These are phyloP conservation scores for Teleiodes luculella DNA, from an alignment of 2,888 invertebrate species.

Conservation along the genomic window DNA sequence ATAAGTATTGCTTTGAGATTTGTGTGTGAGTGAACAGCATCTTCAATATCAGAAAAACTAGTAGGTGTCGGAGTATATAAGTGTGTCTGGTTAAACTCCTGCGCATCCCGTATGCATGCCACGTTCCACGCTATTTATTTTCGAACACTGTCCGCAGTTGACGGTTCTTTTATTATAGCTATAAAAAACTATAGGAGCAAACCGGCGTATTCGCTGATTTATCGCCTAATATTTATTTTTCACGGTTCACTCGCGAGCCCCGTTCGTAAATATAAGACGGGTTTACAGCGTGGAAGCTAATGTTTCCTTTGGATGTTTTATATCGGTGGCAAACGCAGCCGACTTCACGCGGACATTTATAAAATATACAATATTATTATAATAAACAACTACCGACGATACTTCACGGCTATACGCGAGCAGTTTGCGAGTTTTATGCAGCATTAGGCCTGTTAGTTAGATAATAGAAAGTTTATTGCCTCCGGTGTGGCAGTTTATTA, in stretches of 20 bases:
- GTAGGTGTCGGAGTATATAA: too few species aligned
- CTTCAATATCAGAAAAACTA: too few species aligned
- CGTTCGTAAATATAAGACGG: constrained; percentile 55
- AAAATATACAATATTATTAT: constrained; percentile 35
- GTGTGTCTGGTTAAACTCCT: constrained; percentile 21
- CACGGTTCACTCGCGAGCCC: constrained; percentile 57
- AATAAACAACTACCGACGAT: constrained; percentile 34
- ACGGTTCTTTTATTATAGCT: constrained; percentile 75
- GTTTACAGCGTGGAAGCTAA: constrained; percentile 47
- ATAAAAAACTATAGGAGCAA: constrained; percentile 62
- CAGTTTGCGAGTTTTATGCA: constrained; percentile 47
- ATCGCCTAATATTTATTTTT: constrained; percentile 72
- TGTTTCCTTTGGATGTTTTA: constrained; percentile 38
- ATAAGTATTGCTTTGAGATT: too few species aligned
- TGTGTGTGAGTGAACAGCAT: too few species aligned
- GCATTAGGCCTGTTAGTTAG: constrained; percentile 45
- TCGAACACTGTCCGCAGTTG: constrained; percentile 61
- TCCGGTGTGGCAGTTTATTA: constrained; percentile 48
- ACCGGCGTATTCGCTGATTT: constrained; percentile 69
- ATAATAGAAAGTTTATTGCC: constrained; percentile 61
- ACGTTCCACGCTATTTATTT: constrained; percentile 64
- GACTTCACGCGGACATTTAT: constrained; percentile 26
- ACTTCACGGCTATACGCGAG: constrained; percentile 35
- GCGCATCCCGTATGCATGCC: constrained; percentile 58
- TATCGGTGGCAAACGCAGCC: constrained; percentile 33